These are phyloP conservation scores for Serilophus lunatus DNA, from an alignment of 2,113 vertebrate genomes.

Conservation along the genomic window DNA sequence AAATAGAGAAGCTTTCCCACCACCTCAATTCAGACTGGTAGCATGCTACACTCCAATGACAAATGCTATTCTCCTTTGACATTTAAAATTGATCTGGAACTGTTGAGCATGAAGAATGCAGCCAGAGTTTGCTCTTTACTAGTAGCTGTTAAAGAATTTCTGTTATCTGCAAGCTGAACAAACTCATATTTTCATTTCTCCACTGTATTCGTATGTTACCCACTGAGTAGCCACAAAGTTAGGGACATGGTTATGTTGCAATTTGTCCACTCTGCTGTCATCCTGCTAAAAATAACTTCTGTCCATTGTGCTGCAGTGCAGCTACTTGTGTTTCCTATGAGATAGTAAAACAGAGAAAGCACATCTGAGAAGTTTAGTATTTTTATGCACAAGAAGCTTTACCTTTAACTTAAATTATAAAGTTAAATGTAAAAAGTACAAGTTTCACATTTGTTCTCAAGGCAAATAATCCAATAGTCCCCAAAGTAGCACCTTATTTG, in stretches of 20 bases:
- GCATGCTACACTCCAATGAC: neutral
- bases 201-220: neutral
- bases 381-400: neutral
- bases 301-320: neutral
- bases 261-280: neutral
- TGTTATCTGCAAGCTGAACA: neutral
- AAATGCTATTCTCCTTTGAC: neutral
- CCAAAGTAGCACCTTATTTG: neutral
- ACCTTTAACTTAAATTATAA: neutral
- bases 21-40: neutral
- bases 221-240: neutral
- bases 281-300: constrained; percentile 32
- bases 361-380: neutral
- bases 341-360: neutral
- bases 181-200: neutral
- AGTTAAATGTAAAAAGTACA: neutral
- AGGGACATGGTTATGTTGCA: neutral
- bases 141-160: neutral
- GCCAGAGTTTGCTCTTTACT: neutral
- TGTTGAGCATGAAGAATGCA: neutral
- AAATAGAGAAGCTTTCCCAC: neutral
- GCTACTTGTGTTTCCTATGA: neutral
- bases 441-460: no score
- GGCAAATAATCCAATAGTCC: no score
- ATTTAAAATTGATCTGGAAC: neutral